Percentiles rank a stretch among this genome's conserved stretches.
These are phyloP conservation scores for Bovichtus variegatus DNA, from an alignment of 2,797 vertebrate genomes.

Conservation along the genomic window DNA sequence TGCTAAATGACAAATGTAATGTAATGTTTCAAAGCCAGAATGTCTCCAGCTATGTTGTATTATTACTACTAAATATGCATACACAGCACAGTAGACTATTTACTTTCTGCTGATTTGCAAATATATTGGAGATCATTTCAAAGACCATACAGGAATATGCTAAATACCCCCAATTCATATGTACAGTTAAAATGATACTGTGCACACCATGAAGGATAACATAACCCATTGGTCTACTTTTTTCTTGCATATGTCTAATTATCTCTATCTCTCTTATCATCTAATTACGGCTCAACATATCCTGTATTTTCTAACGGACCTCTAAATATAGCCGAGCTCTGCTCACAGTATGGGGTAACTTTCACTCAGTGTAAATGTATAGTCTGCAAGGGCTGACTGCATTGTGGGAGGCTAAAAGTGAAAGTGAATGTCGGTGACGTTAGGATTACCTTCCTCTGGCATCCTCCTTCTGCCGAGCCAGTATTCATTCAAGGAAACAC, in stretches of 20 bases:
- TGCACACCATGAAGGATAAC: neutral
- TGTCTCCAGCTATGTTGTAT: too few relatives aligned
- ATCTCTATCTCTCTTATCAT: neutral
- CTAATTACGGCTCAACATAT: neutral
- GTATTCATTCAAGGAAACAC: constrained; percentile 63
- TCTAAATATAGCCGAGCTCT: neutral
- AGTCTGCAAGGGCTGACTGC: neutral
- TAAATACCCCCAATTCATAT: neutral
- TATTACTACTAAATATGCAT: neutral
- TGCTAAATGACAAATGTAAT: too few relatives aligned
- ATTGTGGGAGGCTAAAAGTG: constrained; percentile 1
- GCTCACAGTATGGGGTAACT: neutral
- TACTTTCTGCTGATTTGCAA: neutral
- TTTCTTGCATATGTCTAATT: neutral
- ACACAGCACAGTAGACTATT: neutral
- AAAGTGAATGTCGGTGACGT: constrained; percentile 25
- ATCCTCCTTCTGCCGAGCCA: neutral
- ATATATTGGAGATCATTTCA: neutral
- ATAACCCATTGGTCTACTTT: neutral
- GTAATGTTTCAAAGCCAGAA: neutral
- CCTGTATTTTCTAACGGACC: neutral
- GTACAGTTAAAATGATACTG: neutral
- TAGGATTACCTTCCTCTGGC: constrained; percentile 16
- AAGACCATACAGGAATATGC: neutral
- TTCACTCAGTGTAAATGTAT: neutral